Conservation (phyloP, 2,113 vertebrate species). For the Rhombomys opimus region DNA sequence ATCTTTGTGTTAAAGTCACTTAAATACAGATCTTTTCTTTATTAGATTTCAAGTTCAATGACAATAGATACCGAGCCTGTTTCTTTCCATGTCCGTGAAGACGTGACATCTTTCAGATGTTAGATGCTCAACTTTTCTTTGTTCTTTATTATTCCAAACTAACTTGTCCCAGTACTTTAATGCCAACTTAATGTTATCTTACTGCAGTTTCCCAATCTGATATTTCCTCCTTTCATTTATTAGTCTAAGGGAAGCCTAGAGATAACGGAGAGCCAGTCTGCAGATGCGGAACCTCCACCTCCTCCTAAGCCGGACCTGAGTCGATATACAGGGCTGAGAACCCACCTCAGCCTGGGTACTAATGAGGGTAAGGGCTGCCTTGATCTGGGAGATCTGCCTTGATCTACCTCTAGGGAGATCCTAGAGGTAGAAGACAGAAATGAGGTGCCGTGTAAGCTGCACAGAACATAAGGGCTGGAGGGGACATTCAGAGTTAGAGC, state of each 20-base stretch:
- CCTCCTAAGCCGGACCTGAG: conserved; percentile 96
- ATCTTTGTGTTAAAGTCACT: conserved; percentile 28
- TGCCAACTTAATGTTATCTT: neutral
- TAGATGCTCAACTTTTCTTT: neutral
- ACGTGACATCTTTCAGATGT: neutral
- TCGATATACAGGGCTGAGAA: conserved; percentile 94
- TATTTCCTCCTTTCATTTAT: conserved; percentile 57
- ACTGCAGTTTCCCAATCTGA: conserved; percentile 41
- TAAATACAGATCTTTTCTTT: neutral
- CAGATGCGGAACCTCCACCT: conserved; percentile 95
- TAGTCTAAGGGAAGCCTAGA: conserved; percentile 97
- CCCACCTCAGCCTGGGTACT: conserved; percentile 89
- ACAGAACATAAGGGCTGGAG: neutral
- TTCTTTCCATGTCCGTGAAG: neutral
- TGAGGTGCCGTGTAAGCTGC: neutral
- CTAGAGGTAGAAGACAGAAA: neutral
- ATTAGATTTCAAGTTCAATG: neutral
- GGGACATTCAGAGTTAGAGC: neutral
- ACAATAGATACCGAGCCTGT: neutral
- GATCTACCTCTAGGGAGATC: too few relatives aligned
- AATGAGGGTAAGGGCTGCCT: conserved; percentile 92
- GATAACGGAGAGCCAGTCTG: conserved; percentile 97
- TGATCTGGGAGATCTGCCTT: neutral
- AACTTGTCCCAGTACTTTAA: neutral
- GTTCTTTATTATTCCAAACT: neutral